A percentile compares a stretch with the other conserved stretches of the same genome.
Evolutionary conservation across 2,888 invertebrate genomes (phyloP).

Genomic region (Imbricaverruca yamaguchii): DNA sequence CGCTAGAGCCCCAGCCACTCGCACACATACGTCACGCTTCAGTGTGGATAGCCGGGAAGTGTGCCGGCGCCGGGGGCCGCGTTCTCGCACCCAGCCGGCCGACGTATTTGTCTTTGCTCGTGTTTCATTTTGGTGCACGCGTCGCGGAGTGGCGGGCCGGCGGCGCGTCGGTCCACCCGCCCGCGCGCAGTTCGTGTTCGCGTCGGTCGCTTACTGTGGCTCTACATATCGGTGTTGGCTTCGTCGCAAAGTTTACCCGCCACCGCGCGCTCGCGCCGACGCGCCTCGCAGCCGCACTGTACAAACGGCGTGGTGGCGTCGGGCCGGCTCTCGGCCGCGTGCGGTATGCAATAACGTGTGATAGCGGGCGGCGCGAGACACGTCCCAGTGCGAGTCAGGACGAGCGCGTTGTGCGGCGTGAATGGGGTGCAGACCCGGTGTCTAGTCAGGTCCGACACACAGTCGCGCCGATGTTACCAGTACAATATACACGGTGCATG

Average conservation of each 20-base stretch:
- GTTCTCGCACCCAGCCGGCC: no score
- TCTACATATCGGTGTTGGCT: not conserved
- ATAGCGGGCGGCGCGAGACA: not conserved
- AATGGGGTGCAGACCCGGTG: not conserved
- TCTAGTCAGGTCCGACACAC: not conserved
- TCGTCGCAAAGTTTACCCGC: not conserved
- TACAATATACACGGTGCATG: slow-evolving; percentile 19
- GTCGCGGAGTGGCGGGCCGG: not conserved
- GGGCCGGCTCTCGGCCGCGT: not conserved
- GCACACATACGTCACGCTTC: not conserved
- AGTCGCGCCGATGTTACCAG: not conserved
- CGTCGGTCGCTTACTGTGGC: not conserved
- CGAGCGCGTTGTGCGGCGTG: not conserved
- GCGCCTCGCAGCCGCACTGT: not conserved
- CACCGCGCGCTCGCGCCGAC: not conserved
- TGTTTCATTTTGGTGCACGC: not conserved
- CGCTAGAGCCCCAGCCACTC: not conserved
- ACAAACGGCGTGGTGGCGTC: not conserved
- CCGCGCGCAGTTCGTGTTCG: not conserved
- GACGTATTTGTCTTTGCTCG: not conserved
- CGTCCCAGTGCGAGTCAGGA: not conserved
- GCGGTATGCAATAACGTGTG: slow-evolving; percentile 14
- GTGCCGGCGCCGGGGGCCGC: no score
- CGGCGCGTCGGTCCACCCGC: not conserved
- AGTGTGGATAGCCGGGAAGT: not conserved